phyloP scores from a whole-genome alignment of 2,797 vertebrate genomes.

The Sebastes iracundus region DNA sequence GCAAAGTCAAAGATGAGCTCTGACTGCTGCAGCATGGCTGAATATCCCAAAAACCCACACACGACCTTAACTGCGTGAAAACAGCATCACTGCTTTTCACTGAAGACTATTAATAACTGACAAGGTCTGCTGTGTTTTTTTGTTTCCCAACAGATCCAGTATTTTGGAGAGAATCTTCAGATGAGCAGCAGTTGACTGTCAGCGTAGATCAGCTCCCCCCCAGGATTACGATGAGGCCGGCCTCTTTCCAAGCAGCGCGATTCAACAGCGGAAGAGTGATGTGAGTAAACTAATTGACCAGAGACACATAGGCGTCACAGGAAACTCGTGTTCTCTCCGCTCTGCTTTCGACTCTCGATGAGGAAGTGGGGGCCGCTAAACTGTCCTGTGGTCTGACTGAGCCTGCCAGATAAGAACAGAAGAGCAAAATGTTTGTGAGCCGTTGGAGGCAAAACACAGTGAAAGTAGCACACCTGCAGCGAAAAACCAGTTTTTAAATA shows the following conservation, averaged over 20 bases:
- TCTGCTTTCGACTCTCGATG: conserved; percentile 60
- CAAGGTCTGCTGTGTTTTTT: not conserved
- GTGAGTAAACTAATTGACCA: conserved; percentile 63
- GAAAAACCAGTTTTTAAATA: not conserved
- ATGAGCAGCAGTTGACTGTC: conserved; percentile 9
- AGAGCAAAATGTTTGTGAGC: conserved; percentile 7
- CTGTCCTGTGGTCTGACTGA: conserved; percentile 71
- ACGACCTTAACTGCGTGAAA: conserved; percentile 39
- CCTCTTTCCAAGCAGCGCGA: conserved; percentile 22
- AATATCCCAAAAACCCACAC: conserved; percentile 79
- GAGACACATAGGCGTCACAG: conserved; percentile 73
- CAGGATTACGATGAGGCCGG: not conserved
- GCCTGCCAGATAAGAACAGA: conserved; percentile 61
- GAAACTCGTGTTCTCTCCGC: conserved; percentile 65
- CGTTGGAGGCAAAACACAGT: not conserved
- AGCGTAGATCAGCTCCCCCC: not conserved
- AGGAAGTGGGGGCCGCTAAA: conserved; percentile 75
- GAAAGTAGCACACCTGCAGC: conserved; percentile 20
- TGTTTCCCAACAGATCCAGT: conserved; percentile 4
- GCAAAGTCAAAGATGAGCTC: conserved; percentile 95
- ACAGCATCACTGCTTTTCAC: conserved; percentile 43
- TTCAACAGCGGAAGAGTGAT: conserved; percentile 42
- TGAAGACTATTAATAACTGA: not conserved
- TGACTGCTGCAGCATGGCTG: conserved; percentile 91
- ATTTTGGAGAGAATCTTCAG: not conserved